phyloP scores from a whole-genome alignment of 2,113 vertebrate genomes.

The Galeopterus variegatus region DNA sequence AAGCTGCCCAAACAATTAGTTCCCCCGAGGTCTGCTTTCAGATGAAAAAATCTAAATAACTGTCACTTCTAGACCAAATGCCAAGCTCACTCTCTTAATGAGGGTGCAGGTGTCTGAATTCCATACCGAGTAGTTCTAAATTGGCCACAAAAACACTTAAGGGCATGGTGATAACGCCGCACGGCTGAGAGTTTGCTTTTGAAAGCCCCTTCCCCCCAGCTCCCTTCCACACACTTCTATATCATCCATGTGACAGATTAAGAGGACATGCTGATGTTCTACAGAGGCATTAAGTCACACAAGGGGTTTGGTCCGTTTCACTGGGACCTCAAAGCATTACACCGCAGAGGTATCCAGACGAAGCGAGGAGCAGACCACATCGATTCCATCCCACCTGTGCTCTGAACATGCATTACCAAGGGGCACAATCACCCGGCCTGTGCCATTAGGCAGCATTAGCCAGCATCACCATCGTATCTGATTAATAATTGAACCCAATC shows the following conservation, averaged over 20 bases:
- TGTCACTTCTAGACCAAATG: slow-evolving; percentile 47
- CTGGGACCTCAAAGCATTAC: slow-evolving; percentile 62
- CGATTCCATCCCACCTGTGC: slow-evolving; percentile 17
- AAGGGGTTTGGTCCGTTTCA: slow-evolving; percentile 33
- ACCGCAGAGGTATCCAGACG: slow-evolving; percentile 68
- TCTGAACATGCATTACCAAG: slow-evolving; percentile 73
- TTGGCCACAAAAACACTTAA: slow-evolving; percentile 52
- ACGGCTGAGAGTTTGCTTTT: slow-evolving; percentile 55
- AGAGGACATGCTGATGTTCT: slow-evolving; percentile 6
- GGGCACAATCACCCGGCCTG: neutral
- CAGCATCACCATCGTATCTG: slow-evolving; percentile 72
- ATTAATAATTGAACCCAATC: slow-evolving; percentile 88
- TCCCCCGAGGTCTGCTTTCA: slow-evolving; percentile 44
- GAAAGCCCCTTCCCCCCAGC: slow-evolving; percentile 45
- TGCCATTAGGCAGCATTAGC: slow-evolving; percentile 74
- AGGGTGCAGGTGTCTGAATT: neutral
- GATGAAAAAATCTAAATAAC: slow-evolving; percentile 57
- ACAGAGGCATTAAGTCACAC: slow-evolving; percentile 69
- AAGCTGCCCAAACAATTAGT: slow-evolving; percentile 30
- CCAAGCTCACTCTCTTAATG: slow-evolving; percentile 44
- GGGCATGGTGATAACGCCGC: neutral
- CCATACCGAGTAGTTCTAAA: neutral
- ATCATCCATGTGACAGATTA: slow-evolving; percentile 38
- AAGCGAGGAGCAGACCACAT: slow-evolving; percentile 39
- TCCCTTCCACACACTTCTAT: slow-evolving; percentile 39